Percentiles rank a stretch among this genome's conserved stretches.
Conservation (phyloP, 2,797 vertebrate species). For the Lepus oiostolus region DNA sequence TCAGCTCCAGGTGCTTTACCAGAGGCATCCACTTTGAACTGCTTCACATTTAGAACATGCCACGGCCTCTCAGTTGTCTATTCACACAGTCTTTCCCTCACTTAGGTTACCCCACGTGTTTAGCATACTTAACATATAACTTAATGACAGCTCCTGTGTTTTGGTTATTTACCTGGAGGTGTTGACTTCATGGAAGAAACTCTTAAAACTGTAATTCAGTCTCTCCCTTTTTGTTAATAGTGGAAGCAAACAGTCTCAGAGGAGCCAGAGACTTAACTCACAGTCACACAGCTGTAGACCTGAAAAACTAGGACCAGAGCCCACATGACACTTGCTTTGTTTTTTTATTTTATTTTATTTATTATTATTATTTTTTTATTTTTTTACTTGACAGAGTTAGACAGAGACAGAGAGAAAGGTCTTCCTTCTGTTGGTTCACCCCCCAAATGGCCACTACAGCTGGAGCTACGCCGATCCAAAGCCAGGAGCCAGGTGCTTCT, state of each 20-base stretch:
- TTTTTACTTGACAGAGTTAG: no score
- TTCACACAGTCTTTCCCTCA: neutral
- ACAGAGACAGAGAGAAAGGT: no score
- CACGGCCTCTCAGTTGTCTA: neutral
- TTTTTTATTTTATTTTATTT: neutral
- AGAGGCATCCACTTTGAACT: neutral
- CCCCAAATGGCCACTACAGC: no score
- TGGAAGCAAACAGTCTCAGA: neutral
- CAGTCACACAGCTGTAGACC: neutral
- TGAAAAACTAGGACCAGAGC: neutral
- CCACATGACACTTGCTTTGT: neutral
- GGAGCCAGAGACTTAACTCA: slow-evolving; percentile 18
- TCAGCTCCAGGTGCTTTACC: neutral
- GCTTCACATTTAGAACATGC: neutral
- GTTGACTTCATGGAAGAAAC: slow-evolving; percentile 46
- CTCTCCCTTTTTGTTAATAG: neutral
- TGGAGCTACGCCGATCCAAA: no score
- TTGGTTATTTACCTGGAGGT: neutral
- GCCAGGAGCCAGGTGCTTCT: no score
- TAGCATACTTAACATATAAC: neutral
- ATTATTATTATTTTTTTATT: no score
- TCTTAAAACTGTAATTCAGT: slow-evolving; percentile 52
- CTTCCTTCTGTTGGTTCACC: no score
- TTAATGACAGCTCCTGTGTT: neutral
- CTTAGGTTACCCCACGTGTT: neutral